These are phyloP conservation scores for Neostethus bicornis DNA, from an alignment of 2,797 vertebrate genomes.

Conservation along the genomic window DNA sequence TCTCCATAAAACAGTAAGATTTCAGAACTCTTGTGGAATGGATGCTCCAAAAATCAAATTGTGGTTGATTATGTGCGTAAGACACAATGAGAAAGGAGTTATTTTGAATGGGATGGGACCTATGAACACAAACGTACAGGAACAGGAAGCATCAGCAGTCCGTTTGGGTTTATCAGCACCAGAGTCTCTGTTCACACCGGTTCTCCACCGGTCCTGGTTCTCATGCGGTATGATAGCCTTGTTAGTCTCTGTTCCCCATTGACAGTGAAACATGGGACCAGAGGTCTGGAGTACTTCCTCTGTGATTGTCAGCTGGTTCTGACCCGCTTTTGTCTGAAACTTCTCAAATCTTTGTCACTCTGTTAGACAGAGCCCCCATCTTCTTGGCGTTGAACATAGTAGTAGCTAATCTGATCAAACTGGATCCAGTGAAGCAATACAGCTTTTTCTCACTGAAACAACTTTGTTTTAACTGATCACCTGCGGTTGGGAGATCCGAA, in stretches of 20 bases:
- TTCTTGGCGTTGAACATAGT: constrained; percentile 4
- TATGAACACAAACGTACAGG: neutral
- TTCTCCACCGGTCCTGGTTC: no score
- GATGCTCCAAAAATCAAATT: no score
- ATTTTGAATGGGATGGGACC: no score
- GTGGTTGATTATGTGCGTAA: no score
- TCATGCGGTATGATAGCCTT: no score
- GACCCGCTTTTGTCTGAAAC: neutral
- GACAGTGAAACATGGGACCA: neutral
- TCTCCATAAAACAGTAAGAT: no score
- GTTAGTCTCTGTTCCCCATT: neutral
- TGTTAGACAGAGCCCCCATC: neutral
- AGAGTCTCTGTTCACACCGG: no score
- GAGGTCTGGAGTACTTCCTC: neutral
- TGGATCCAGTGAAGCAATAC: neutral
- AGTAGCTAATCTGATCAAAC: constrained; percentile 5
- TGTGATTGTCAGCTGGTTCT: constrained; percentile 1
- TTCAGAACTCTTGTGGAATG: no score
- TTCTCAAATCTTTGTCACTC: neutral
- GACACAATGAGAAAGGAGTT: no score
- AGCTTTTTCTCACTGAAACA: constrained; percentile 13
- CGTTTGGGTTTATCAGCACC: neutral
- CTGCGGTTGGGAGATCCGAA: constrained; percentile 12
- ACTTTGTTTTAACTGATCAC: constrained; percentile 10
- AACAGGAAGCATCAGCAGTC: neutral